phyloP scores from a whole-genome alignment of 1,140 invertebrate species.

The Calycopis cecrops region DNA sequence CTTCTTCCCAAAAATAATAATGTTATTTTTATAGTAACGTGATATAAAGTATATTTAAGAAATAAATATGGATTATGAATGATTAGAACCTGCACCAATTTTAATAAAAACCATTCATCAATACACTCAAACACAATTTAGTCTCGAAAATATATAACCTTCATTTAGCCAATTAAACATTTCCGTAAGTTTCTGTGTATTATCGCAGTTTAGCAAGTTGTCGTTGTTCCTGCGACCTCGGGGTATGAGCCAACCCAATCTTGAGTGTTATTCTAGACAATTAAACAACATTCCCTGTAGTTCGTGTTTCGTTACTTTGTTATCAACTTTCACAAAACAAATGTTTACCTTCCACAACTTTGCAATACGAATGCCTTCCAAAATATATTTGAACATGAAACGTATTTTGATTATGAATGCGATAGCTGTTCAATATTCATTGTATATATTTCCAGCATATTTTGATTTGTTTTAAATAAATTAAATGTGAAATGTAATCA shows the following conservation, averaged over 20 bases:
- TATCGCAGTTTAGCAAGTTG: slow-evolving; percentile 34
- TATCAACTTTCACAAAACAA: slow-evolving; percentile 13
- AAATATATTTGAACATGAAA: slow-evolving; percentile 1
- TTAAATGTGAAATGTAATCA: background rate
- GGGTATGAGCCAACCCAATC: slow-evolving; percentile 45
- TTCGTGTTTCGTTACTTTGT: slow-evolving; percentile 17
- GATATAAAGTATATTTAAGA: no score
- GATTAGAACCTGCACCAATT: no score
- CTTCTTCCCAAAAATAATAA: no score
- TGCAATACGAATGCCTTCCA: slow-evolving; percentile 6
- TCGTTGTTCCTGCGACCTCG: slow-evolving; percentile 26
- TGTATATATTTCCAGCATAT: no score
- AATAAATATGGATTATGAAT: no score
- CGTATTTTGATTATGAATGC: background rate
- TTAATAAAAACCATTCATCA: no score
- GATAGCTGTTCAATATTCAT: no score
- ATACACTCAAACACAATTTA: no score
- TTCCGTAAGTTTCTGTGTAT: slow-evolving; percentile 17
- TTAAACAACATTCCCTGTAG: slow-evolving; percentile 30
- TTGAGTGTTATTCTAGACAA: slow-evolving; percentile 49
- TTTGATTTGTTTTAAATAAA: no score
- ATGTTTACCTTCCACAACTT: slow-evolving; percentile 17
- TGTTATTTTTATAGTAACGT: no score
- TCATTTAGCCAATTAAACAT: background rate
- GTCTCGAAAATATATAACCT: background rate